Percentiles rank a stretch among this genome's conserved stretches.
These are phyloP conservation scores for Rhynchonycteris naso DNA, from an alignment of 2,797 vertebrate species.

Conservation along the genomic window DNA sequence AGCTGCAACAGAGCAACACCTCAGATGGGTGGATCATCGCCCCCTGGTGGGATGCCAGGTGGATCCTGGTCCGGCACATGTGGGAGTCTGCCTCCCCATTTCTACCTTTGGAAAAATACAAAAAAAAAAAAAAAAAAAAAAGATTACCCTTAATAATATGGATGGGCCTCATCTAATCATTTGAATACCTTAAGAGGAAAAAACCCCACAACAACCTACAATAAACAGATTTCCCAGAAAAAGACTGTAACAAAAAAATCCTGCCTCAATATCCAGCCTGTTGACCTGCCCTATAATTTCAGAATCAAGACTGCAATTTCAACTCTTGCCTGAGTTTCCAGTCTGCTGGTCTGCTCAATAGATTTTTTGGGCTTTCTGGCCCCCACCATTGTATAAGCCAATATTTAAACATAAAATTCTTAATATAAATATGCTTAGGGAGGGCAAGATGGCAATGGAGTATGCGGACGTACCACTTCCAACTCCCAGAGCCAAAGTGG, in stretches of 20 bases:
- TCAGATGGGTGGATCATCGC: no score
- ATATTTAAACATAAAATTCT: conserved; percentile 40
- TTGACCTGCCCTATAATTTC: not conserved
- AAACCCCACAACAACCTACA: not conserved
- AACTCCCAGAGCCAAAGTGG: no score
- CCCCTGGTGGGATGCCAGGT: no score
- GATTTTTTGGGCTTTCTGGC: conserved; percentile 11
- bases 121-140: no score
- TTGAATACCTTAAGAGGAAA: not conserved
- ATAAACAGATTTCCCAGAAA: not conserved
- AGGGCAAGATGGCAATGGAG: no score
- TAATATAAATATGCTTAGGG: conserved; percentile 9
- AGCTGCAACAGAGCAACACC: no score
- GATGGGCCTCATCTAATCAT: not conserved
- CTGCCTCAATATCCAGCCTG: not conserved
- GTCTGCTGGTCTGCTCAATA: not conserved
- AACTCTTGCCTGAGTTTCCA: not conserved
- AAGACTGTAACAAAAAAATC: not conserved
- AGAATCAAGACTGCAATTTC: not conserved
- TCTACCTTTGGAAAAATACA: no score
- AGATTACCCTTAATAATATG: not conserved
- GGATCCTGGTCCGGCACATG: no score
- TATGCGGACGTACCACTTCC: no score
- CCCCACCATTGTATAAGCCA: not conserved
- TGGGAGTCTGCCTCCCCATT: no score